phyloP scores from a whole-genome alignment of 2,797 vertebrate genomes.

The Rhinichthys osculus region DNA sequence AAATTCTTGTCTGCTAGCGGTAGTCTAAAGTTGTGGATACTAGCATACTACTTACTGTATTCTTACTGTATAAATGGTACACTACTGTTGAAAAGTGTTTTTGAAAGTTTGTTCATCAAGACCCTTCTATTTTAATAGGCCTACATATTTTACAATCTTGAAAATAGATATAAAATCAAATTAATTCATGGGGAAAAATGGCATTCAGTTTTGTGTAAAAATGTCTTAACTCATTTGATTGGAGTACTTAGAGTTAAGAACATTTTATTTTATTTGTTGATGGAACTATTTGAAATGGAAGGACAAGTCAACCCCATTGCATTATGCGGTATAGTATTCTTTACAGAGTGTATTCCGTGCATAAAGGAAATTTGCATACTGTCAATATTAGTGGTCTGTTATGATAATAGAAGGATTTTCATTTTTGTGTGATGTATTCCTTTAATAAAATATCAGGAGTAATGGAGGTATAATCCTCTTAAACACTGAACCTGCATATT shows the following conservation, averaged over 20 bases:
- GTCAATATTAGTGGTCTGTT: not conserved
- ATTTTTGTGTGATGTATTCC: conserved; percentile 7
- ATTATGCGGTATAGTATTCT: not conserved
- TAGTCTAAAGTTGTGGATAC: not conserved
- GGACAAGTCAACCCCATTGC: not conserved
- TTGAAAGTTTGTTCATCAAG: too few species aligned
- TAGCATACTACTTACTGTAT: not conserved
- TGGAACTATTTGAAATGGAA: not conserved
- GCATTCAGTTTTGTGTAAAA: not conserved
- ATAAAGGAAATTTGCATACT: not conserved
- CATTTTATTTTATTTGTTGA: not conserved
- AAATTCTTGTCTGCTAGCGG: not conserved
- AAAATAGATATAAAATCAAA: not conserved
- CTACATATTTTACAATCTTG: not conserved
- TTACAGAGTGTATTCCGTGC: not conserved
- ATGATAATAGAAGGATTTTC: not conserved
- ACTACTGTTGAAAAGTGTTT: not conserved
- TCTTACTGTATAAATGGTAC: not conserved
- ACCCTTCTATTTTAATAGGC: too few species aligned
- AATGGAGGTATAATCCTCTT: conserved; percentile 42
- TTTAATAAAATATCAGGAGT: conserved; percentile 11
- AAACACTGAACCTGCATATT: conserved; percentile 28
- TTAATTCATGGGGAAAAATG: not conserved
- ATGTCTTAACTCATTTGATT: not conserved
- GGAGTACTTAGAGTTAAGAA: not conserved